Conservation (phyloP, 53 echinoderm and acorn worm genomes). For the Echinarachnius parma region DNA sequence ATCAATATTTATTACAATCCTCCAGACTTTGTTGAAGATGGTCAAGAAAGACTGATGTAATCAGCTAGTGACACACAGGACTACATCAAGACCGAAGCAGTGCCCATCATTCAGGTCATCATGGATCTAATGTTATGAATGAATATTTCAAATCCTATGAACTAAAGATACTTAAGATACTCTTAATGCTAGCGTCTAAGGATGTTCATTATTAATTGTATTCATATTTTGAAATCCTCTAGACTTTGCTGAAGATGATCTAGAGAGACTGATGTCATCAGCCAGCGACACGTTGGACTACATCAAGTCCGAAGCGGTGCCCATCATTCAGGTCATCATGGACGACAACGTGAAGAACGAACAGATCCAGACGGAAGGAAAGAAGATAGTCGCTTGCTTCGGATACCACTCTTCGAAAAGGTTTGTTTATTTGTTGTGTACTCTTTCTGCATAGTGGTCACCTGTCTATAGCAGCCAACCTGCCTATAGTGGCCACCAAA, state of each 20-base stretch:
- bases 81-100: constrained; percentile 78
- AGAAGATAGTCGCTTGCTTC: constrained; percentile 75
- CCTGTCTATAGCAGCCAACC: too few species aligned
- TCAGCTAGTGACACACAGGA: constrained; percentile 62
- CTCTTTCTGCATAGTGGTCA: too few species aligned
- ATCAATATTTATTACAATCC: too few species aligned
- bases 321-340: constrained; percentile 32
- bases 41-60: constrained; percentile 62
- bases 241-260: constrained; percentile 75
- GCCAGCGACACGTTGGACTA: constrained; percentile 67
- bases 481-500: too few species aligned
- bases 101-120: constrained; percentile 38
- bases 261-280: constrained; percentile 61
- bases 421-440: too few species aligned
- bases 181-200: too few species aligned
- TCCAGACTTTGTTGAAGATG: constrained; percentile 70
- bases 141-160: too few species aligned
- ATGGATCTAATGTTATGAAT: too few species aligned
- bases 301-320: constrained; percentile 77
- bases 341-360: constrained; percentile 41
- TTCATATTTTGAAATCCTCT: too few species aligned
- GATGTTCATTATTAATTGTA: too few species aligned
- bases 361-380: constrained; percentile 54
- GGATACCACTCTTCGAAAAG: constrained; percentile 64
- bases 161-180: too few species aligned